Percentiles rank a stretch among this genome's conserved stretches.
These are phyloP conservation scores for Cyprinodon variegatus DNA, from an alignment of 2,113 vertebrate genomes.

Conservation along the genomic window DNA sequence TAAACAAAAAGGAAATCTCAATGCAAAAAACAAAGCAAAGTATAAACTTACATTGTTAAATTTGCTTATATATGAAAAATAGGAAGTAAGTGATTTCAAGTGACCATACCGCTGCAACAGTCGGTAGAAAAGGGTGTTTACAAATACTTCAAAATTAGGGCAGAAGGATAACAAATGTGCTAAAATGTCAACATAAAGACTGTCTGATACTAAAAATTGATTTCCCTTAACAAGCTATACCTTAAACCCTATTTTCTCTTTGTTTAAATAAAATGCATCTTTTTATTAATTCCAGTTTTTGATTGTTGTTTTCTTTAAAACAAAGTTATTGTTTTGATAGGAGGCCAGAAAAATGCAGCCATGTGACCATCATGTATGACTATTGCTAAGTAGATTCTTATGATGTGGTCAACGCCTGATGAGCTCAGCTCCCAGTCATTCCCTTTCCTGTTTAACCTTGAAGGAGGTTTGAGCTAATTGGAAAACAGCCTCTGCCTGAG, in stretches of 20 bases:
- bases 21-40: background rate
- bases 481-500: slow-evolving; percentile 68
- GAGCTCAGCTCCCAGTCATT: slow-evolving; percentile 50
- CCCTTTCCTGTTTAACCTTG: slow-evolving; percentile 70
- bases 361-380: slow-evolving; percentile 2
- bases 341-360: background rate
- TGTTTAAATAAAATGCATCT: background rate
- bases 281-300: background rate
- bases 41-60: background rate
- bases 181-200: background rate
- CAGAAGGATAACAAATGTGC: background rate
- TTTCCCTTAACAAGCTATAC: background rate
- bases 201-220: background rate
- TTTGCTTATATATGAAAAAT: background rate
- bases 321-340: background rate
- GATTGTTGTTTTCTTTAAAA: background rate
- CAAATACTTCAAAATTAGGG: no score
- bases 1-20: background rate
- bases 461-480: slow-evolving; percentile 67
- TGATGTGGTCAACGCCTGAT: slow-evolving; percentile 36
- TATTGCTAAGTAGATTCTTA: slow-evolving; percentile 14
- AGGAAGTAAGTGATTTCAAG: background rate
- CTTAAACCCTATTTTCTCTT: background rate
- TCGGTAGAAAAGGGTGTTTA: no score
- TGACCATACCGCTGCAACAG: background rate